These are phyloP conservation scores for Cephalopachus bancanus DNA, from an alignment of 2,797 vertebrate species.

Conservation along the genomic window DNA sequence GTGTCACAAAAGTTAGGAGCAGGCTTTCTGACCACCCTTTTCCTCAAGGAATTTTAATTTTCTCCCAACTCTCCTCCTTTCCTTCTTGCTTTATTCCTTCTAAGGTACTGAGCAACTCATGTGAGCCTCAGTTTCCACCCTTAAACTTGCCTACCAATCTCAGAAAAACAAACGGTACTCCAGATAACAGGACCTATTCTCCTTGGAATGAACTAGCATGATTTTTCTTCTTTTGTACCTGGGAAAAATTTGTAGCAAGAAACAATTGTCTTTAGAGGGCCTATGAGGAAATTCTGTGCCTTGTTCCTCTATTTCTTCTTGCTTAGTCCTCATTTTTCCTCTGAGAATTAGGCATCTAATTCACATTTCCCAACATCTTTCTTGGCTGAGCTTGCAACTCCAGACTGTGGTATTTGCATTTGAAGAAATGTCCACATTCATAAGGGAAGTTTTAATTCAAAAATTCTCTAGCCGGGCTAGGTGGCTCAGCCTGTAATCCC, in stretches of 20 bases:
- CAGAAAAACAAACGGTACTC: background rate
- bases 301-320: background rate
- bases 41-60: background rate
- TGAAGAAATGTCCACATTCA: slow-evolving; percentile 3
- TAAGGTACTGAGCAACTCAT: background rate
- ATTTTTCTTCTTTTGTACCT: background rate
- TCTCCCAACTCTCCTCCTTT: background rate
- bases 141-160: background rate
- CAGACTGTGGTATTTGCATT: background rate
- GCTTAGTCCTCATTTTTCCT: background rate
- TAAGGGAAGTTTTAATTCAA: background rate
- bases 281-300: background rate
- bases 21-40: background rate
- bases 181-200: background rate
- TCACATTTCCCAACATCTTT: background rate
- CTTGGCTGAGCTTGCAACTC: background rate
- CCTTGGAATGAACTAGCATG: background rate
- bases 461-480: no score
- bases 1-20: background rate
- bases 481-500: no score
- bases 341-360: background rate
- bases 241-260: background rate
- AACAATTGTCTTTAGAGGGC: background rate
- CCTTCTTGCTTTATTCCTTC: background rate
- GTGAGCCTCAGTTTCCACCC: background rate